Evolutionary conservation across 1,140 invertebrate genomes (phyloP).

Genomic region (Leptopilina clavipes): DNA sequence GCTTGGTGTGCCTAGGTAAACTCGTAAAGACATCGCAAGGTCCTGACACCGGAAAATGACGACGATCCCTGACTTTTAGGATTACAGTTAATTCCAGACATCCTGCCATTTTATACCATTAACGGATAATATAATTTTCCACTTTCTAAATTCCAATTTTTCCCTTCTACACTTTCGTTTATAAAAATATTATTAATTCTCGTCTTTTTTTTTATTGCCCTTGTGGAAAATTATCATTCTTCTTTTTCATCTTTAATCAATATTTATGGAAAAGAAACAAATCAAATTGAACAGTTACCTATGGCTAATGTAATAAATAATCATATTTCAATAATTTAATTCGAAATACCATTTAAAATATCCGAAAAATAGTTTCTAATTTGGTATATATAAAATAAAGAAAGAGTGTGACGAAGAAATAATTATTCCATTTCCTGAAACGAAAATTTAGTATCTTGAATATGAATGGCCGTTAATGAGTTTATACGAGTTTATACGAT

Average conservation of each 20-base stretch:
- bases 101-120: background rate
- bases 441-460: background rate
- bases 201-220: background rate
- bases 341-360: too few relatives aligned
- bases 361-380: too few relatives aligned
- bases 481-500: background rate
- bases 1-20: slow-evolving; percentile 6
- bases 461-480: background rate
- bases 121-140: slow-evolving; percentile 16
- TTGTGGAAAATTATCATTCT: background rate
- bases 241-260: too few relatives aligned
- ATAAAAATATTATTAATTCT: too few relatives aligned
- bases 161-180: background rate
- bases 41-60: slow-evolving; percentile 18
- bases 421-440: background rate
- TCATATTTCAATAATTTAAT: too few relatives aligned
- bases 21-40: slow-evolving; percentile 11
- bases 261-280: too few relatives aligned
- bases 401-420: too few relatives aligned
- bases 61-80: slow-evolving; percentile 18
- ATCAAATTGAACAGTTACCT: too few relatives aligned
- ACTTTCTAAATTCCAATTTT: slow-evolving; percentile 14
- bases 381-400: too few relatives aligned
- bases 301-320: too few relatives aligned
- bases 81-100: slow-evolving; percentile 19